Conservation (phyloP, 2,797 vertebrate genomes). For the Enteromius mattozi region DNA sequence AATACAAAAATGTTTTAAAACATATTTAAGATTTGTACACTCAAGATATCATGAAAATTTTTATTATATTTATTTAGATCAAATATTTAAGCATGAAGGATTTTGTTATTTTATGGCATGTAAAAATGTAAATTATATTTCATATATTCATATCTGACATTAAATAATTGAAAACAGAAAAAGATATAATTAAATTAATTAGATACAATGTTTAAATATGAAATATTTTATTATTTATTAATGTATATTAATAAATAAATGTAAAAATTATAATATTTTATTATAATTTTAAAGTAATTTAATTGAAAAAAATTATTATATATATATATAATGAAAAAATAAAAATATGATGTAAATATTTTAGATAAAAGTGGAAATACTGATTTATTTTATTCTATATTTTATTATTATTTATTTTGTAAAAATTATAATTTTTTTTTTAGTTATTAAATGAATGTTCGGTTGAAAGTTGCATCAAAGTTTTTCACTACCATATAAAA, state of each 20-base stretch:
- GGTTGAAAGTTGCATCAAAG: neutral
- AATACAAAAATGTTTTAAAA: neutral
- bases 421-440: neutral
- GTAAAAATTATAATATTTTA: neutral
- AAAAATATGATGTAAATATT: neutral
- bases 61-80: neutral
- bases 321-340: neutral
- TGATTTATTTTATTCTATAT: neutral
- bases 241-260: neutral
- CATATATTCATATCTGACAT: neutral
- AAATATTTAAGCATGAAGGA: neutral
- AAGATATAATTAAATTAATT: neutral
- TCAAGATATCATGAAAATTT: neutral
- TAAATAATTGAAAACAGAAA: neutral
- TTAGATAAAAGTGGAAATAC: neutral
- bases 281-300: neutral
- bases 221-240: neutral
- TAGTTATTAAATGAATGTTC: neutral
- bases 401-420: neutral
- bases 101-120: neutral
- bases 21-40: neutral
- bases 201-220: neutral
- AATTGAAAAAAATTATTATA: neutral
- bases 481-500: neutral
- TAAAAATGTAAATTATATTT: neutral